These are phyloP conservation scores for Capricornis sumatraensis DNA, from an alignment of 2,113 vertebrate species.

Conservation along the genomic window DNA sequence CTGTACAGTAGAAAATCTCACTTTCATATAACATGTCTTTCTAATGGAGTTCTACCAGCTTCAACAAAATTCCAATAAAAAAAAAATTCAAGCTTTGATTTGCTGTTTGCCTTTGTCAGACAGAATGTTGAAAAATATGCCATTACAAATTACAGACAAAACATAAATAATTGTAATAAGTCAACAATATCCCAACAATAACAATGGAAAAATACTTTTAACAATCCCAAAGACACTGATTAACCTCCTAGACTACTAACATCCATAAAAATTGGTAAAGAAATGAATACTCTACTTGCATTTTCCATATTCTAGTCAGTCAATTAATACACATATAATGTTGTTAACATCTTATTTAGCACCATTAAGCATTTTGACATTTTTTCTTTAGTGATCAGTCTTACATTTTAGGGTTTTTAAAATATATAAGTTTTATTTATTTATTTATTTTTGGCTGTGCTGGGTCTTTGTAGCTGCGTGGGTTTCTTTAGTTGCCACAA, in stretches of 20 bases:
- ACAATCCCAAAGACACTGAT: background rate
- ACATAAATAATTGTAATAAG: background rate
- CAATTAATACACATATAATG: background rate
- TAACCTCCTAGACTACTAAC: background rate
- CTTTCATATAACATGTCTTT: background rate
- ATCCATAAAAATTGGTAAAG: background rate
- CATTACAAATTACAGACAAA: background rate
- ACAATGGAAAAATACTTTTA: background rate
- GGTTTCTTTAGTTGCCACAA: background rate
- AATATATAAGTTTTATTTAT: background rate
- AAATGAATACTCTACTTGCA: background rate
- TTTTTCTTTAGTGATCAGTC: background rate
- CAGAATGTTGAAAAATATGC: background rate
- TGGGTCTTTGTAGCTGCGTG: rapidly evolving
- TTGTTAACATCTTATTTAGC: background rate
- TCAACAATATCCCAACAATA: background rate
- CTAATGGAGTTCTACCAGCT: background rate
- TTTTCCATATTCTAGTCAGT: background rate
- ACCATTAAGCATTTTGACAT: background rate
- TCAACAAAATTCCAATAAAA: background rate
- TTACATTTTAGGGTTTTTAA: background rate
- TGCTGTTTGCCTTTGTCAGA: background rate
- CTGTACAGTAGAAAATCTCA: background rate
- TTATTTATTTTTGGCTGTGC: background rate
- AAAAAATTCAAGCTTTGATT: background rate